phyloP scores from a whole-genome alignment of 2,888 invertebrate genomes.

The Phengaris arion region DNA sequence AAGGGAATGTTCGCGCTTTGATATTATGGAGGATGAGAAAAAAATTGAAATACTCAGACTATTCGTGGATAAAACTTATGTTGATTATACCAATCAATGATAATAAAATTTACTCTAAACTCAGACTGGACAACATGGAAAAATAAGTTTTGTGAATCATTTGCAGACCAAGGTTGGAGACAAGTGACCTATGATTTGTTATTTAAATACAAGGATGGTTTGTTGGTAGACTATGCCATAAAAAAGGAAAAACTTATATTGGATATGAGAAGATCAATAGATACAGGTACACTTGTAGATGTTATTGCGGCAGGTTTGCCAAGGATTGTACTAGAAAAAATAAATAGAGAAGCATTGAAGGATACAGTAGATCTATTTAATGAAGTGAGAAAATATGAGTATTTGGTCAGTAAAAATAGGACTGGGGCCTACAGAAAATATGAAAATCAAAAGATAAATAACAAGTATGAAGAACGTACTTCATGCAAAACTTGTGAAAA shows the following conservation, averaged over 20 bases:
- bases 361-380: background rate
- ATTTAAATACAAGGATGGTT: background rate
- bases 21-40: background rate
- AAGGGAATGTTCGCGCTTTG: background rate
- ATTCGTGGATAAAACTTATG: background rate
- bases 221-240: background rate
- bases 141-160: background rate
- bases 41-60: background rate
- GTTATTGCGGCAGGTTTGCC: background rate
- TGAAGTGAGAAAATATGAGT: background rate
- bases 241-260: background rate
- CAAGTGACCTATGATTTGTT: background rate
- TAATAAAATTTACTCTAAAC: background rate
- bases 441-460: conserved; percentile 16
- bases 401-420: background rate
- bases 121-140: background rate
- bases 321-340: conserved; percentile 2
- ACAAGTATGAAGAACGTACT: conserved; percentile 1
- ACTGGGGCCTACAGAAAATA: too few relatives aligned
- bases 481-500: conserved; percentile 33
- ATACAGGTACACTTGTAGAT: background rate
- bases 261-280: background rate
- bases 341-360: background rate
- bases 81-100: background rate
- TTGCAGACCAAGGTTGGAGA: background rate